Evolutionary conservation across 2,888 invertebrate genomes (phyloP).

Genomic region (Orchesellides sinensis): DNA sequence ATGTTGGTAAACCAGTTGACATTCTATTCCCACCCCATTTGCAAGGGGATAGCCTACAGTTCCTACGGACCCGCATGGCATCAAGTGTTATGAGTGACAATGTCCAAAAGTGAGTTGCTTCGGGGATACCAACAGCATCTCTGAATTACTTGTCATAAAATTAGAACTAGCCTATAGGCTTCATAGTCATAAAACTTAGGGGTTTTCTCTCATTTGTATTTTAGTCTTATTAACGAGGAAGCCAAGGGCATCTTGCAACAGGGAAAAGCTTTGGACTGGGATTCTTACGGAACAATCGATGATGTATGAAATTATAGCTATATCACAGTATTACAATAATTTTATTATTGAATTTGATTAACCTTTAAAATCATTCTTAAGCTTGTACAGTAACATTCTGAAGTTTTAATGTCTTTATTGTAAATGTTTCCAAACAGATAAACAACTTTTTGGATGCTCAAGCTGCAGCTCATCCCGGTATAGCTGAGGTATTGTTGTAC

Average conservation of each 20-base stretch:
- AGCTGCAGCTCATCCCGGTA: conserved; percentile 78
- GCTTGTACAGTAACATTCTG: too few relatives aligned
- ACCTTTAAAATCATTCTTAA: too few relatives aligned
- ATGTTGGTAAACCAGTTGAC: conserved; percentile 71
- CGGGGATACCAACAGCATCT: too few relatives aligned
- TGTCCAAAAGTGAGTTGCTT: conserved; percentile 80
- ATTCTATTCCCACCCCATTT: conserved; percentile 81
- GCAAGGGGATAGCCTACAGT: conserved; percentile 57
- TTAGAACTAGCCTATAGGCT: too few relatives aligned
- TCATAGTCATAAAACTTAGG: too few relatives aligned
- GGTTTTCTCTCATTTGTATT: too few relatives aligned
- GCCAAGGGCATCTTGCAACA: conserved; percentile 74
- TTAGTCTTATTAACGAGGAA: conserved; percentile 79
- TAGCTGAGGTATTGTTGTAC: conserved; percentile 76
- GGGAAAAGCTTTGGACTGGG: conserved; percentile 79
- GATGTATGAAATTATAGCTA: conserved; percentile 75
- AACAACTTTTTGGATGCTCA: conserved; percentile 81
- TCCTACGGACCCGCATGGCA: conserved; percentile 30
- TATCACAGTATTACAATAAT: not conserved
- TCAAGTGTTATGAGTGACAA: conserved; percentile 79
- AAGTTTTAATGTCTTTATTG: too few relatives aligned
- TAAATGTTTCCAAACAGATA: conserved; percentile 78
- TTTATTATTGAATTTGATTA: not conserved
- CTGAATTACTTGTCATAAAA: too few relatives aligned
- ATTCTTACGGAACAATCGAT: conserved; percentile 80